phyloP scores from a whole-genome alignment of 1,140 invertebrate species.

The Lanistes nyassanus region DNA sequence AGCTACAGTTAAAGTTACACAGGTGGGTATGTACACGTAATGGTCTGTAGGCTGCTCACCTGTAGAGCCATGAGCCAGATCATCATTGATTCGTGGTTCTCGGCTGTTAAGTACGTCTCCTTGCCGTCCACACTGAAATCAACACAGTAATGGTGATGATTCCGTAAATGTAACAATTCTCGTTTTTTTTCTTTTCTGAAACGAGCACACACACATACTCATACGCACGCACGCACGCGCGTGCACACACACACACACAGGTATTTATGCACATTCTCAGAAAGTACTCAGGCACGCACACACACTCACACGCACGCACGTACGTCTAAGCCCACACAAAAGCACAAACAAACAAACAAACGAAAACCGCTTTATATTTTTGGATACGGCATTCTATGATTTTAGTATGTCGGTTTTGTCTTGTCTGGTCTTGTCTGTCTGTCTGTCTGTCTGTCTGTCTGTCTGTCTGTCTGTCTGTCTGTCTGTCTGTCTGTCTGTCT shows the following conservation, averaged over 20 bases:
- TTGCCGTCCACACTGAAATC: constrained; percentile 62
- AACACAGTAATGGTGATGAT: background rate
- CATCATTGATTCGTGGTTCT: constrained; percentile 68
- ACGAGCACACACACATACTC: background rate
- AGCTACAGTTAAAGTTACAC: no score
- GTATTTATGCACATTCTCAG: background rate
- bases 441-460: no score
- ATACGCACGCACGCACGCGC: constrained; percentile 5
- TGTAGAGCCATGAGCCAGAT: constrained; percentile 68
- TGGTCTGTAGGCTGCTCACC: constrained; percentile 38
- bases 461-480: no score
- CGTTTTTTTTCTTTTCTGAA: no score
- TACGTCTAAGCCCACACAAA: background rate
- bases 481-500: no score
- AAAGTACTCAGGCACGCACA: background rate
- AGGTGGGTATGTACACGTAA: no score
- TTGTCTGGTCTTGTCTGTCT: no score
- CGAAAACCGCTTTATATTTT: no score
- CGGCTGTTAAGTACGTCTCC: constrained; percentile 65
- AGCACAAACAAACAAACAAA: background rate
- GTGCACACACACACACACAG: constrained; percentile 2
- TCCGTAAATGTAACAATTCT: background rate
- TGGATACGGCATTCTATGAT: no score
- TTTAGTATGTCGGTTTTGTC: no score
- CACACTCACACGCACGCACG: constrained; percentile 1